These are phyloP conservation scores for Malaclemys terrapin DNA, from an alignment of 2,113 vertebrate species.

Conservation along the genomic window DNA sequence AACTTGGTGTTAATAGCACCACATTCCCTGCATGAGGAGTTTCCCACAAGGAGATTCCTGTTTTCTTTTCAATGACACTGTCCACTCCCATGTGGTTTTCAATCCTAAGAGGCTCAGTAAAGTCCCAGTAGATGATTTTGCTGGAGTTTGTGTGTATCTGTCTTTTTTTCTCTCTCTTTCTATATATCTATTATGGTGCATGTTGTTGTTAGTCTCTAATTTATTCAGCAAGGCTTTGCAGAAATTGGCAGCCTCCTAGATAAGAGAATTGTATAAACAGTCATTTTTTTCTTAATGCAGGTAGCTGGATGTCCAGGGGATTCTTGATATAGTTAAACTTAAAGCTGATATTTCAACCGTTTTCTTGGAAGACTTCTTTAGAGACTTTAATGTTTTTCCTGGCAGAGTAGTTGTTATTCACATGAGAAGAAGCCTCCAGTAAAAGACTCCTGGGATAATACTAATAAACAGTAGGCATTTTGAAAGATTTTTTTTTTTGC, in stretches of 20 bases:
- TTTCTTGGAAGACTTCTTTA: background rate
- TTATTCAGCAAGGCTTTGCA: background rate
- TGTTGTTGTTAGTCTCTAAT: background rate
- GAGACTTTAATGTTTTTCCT: slow-evolving; percentile 41
- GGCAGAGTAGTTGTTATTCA: slow-evolving; percentile 32
- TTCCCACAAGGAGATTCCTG: background rate
- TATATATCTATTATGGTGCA: background rate
- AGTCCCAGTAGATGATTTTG: background rate
- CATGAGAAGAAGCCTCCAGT: slow-evolving; percentile 22
- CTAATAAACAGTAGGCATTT: slow-evolving; percentile 46
- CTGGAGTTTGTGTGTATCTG: background rate
- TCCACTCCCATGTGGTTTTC: background rate
- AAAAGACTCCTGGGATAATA: slow-evolving; percentile 23
- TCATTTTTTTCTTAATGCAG: background rate
- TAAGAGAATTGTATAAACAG: background rate
- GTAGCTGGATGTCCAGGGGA: background rate
- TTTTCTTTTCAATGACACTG: background rate
- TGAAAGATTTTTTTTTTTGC: slow-evolving; percentile 17
- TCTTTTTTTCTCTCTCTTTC: background rate
- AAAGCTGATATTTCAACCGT: background rate
- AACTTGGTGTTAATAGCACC: background rate
- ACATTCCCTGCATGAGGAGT: background rate
- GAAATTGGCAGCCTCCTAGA: background rate
- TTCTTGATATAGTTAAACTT: background rate
- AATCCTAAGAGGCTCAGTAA: background rate